A percentile compares a stretch with the other conserved stretches of the same genome.
phyloP scores from a whole-genome alignment of 1,140 invertebrate species.

The Diuraphis noxia region DNA sequence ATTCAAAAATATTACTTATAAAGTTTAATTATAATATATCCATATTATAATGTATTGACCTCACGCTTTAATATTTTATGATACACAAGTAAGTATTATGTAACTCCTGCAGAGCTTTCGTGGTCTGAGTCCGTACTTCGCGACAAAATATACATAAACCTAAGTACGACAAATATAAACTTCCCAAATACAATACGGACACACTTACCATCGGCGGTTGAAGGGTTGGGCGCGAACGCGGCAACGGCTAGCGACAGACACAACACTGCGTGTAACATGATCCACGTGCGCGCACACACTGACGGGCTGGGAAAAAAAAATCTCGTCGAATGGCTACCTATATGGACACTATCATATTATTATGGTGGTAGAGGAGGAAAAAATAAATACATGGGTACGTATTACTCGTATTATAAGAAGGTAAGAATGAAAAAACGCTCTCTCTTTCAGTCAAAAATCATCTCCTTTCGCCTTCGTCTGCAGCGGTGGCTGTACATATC shows the following conservation, averaged over 20 bases:
- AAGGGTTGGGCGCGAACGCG: neutral
- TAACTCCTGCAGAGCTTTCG: too few species aligned
- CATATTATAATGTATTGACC: too few species aligned
- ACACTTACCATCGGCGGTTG: slow-evolving; percentile 2
- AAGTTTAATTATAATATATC: too few species aligned
- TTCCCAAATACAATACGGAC: neutral
- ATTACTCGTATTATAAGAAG: neutral
- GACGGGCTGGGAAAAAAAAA: neutral
- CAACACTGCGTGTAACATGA: slow-evolving; percentile 28
- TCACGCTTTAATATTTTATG: too few species aligned
- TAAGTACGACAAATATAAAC: neutral
- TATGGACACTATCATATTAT: neutral
- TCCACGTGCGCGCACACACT: slow-evolving; percentile 30
- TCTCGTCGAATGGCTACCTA: neutral
- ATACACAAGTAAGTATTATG: too few species aligned
- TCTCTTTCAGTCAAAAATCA: slow-evolving; percentile 39
- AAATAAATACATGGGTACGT: neutral
- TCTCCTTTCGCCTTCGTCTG: slow-evolving; percentile 37
- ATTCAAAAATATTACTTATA: too few species aligned
- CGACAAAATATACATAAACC: neutral
- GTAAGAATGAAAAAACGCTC: slow-evolving; percentile 35
- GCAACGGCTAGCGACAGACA: neutral
- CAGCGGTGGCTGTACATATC: neutral
- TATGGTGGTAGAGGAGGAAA: neutral
- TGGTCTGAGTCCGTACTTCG: too few species aligned